A percentile compares a stretch with the other conserved stretches of the same genome.
Conservation (phyloP, 1,140 invertebrate species). For the Philotrypesis tridentata region DNA sequence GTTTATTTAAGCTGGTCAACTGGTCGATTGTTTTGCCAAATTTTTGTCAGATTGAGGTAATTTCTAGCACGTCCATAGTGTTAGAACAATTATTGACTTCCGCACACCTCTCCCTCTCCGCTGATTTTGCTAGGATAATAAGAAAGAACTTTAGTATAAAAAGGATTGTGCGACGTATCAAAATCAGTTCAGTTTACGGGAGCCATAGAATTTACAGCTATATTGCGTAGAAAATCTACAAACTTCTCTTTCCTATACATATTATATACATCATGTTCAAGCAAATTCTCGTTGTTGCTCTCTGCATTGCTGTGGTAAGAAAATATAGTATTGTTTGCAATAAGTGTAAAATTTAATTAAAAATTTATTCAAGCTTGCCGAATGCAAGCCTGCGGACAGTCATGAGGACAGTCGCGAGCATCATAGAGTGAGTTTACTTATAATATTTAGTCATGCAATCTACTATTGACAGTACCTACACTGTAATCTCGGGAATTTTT, state of each 20-base stretch:
- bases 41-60: neutral
- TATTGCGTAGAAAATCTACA: neutral
- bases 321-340: neutral
- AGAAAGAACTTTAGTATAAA: conserved; percentile 13
- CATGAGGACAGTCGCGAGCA: neutral
- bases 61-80: neutral
- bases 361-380: conserved; percentile 9
- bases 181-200: neutral
- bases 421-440: conserved; percentile 23
- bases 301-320: conserved; percentile 28
- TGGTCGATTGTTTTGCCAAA: neutral
- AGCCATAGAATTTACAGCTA: neutral
- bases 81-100: neutral
- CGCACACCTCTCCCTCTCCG: neutral
- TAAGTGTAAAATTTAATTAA: neutral
- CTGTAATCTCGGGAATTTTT: too few relatives aligned
- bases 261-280: conserved; percentile 31
- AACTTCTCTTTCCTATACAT: neutral
- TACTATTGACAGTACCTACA: too few relatives aligned
- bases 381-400: neutral
- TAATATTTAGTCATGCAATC: neutral
- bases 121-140: neutral
- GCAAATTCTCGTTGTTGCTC: neutral
- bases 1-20: neutral
- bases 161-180: neutral